Percentiles rank a stretch among this genome's conserved stretches.
These are phyloP conservation scores for Liopterus haemorrhoidalis DNA, from an alignment of 2,888 invertebrate species.

Conservation along the genomic window DNA sequence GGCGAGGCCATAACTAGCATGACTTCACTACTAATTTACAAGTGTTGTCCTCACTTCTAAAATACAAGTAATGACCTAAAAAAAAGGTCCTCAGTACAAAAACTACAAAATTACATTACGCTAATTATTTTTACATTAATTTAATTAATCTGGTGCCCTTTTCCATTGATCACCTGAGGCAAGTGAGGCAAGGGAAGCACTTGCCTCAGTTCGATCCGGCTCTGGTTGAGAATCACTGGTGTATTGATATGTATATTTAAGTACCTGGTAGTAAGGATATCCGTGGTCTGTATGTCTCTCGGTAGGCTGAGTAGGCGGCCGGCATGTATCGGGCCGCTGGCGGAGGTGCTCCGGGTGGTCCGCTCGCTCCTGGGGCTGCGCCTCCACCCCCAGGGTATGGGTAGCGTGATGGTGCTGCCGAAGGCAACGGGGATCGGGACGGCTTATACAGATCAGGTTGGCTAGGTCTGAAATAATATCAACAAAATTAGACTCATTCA, in stretches of 20 bases:
- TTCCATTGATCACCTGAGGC: too few species aligned
- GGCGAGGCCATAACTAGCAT: too few species aligned
- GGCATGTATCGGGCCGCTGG: conserved; percentile 39
- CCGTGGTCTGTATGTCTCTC: conserved; percentile 36
- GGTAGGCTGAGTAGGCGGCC: too few species aligned
- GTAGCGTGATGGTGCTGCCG: conserved; percentile 45
- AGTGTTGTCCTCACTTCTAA: too few species aligned
- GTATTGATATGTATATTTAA: background rate
- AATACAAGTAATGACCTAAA: too few species aligned
- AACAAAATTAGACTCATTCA: background rate
- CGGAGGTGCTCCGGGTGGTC: conserved; percentile 46
- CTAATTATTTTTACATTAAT: too few species aligned
- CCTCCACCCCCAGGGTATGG: conserved; percentile 47
- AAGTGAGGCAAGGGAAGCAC: conserved; percentile 50
- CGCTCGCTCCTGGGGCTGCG: conserved; percentile 46
- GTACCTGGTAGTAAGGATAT: conserved; percentile 23
- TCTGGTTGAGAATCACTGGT: conserved; percentile 26
- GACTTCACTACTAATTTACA: too few species aligned
- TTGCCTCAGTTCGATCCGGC: conserved; percentile 46
- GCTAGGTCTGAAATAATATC: conserved; percentile 28
- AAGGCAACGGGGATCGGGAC: conserved; percentile 45
- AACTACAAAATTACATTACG: too few species aligned
- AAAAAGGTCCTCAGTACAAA: too few species aligned
- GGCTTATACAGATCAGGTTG: conserved; percentile 44
- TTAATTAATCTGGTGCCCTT: too few species aligned